Conservation (phyloP, 1,140 invertebrate species). For the Drosophila azteca region DNA sequence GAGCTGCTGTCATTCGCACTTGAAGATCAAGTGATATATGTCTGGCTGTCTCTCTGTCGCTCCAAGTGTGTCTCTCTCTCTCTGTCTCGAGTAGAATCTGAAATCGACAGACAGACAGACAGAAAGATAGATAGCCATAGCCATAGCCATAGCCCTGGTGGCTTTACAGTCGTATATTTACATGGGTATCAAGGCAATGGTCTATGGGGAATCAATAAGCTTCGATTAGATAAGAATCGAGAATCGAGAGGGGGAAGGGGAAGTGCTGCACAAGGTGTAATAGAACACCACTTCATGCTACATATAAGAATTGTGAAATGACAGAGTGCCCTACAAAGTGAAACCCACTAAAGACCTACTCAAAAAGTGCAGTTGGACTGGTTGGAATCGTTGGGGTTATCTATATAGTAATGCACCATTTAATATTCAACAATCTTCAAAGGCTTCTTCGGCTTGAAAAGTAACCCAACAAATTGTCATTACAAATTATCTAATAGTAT, state of each 20-base stretch:
- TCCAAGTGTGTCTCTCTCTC: not conserved
- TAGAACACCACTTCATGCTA: conserved; percentile 25
- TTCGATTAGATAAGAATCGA: conserved; percentile 51
- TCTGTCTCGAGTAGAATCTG: conserved; percentile 25
- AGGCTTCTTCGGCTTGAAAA: not conserved
- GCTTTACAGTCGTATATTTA: conserved; percentile 46
- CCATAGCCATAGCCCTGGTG: not conserved
- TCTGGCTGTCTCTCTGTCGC: conserved; percentile 13
- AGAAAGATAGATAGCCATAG: conserved; percentile 1
- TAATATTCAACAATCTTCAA: not conserved
- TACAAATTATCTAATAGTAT: conserved; percentile 5
- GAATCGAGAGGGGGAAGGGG: conserved; percentile 16
- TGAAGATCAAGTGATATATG: conserved; percentile 65
- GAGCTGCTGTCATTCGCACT: conserved; percentile 70
- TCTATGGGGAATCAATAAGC: conserved; percentile 52
- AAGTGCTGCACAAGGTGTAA: conserved; percentile 31
- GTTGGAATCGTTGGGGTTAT: not conserved
- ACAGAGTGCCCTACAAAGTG: conserved; percentile 13
- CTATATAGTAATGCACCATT: not conserved
- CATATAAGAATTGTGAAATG: conserved; percentile 28
- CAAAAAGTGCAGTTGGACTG: not conserved
- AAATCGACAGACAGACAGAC: conserved; percentile 6
- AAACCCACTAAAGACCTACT: not conserved
- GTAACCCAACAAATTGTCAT: not conserved
- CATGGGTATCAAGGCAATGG: conserved; percentile 42